Percentiles rank a stretch among this genome's conserved stretches.
Conservation (phyloP, 2,888 invertebrate species). For the Lasioglossum malachurum region DNA sequence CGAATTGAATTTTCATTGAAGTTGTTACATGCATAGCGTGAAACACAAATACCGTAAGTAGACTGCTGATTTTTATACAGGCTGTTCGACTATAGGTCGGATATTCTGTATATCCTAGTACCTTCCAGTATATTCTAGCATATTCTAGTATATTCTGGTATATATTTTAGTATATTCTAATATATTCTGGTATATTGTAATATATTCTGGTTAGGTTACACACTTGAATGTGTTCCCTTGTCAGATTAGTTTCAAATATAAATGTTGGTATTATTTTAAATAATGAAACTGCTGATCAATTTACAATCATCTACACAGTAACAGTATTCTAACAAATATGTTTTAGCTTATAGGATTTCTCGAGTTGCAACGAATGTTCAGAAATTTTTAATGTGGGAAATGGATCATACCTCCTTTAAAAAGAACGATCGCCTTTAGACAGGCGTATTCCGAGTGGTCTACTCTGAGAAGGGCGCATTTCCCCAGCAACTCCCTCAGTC, state of each 20-base stretch:
- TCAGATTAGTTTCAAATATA: not conserved
- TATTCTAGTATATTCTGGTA: too few relatives aligned
- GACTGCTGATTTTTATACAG: too few relatives aligned
- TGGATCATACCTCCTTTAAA: slow-evolving; percentile 90
- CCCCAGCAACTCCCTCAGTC: slow-evolving; percentile 88
- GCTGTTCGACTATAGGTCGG: too few relatives aligned
- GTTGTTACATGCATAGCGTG: too few relatives aligned
- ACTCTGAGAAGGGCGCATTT: slow-evolving; percentile 89
- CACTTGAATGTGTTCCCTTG: too few relatives aligned
- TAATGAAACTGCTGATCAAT: too few relatives aligned
- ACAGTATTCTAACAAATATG: not conserved
- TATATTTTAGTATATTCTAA: too few relatives aligned
- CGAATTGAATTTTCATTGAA: not conserved
- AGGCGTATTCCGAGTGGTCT: slow-evolving; percentile 94
- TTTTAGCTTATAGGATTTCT: not conserved
- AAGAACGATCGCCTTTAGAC: slow-evolving; percentile 92
- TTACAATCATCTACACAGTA: not conserved
- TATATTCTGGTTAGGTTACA: too few relatives aligned
- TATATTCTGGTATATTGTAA: too few relatives aligned
- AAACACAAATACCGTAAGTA: too few relatives aligned
- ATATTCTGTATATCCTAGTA: too few relatives aligned
- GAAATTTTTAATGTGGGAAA: not conserved
- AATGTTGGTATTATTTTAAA: not conserved
- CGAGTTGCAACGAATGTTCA: not conserved
- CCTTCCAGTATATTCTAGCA: too few relatives aligned